Conservation (phyloP, 2,797 vertebrate species). For the Podarcis siculus region DNA sequence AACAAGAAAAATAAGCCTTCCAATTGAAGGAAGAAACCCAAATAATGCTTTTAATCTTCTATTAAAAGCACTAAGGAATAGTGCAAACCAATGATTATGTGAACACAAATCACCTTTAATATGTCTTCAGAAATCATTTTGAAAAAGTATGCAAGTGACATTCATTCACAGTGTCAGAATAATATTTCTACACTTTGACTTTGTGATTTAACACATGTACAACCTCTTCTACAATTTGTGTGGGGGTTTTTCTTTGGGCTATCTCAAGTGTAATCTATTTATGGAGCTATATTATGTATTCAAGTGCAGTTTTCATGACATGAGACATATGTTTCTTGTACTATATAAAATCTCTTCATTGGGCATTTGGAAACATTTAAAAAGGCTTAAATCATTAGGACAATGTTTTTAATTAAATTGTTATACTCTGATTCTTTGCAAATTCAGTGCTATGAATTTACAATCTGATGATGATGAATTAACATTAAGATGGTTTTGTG, state of each 20-base stretch:
- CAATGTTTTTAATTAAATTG: conserved; percentile 13
- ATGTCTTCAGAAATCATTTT: conserved; percentile 60
- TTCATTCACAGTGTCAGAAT: conserved; percentile 65
- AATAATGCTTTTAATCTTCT: conserved; percentile 34
- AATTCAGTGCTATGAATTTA: background rate
- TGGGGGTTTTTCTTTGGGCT: conserved; percentile 55
- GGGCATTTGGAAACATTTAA: conserved; percentile 25
- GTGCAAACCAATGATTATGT: conserved; percentile 22
- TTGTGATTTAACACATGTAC: conserved; percentile 65
- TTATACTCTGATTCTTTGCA: background rate
- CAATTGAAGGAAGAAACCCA: background rate
- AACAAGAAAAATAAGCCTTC: conserved; percentile 1
- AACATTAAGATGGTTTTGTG: background rate
- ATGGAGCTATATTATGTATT: conserved; percentile 52
- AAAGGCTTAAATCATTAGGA: conserved; percentile 29
- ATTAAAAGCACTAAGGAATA: conserved; percentile 26
- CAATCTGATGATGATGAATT: conserved; percentile 22
- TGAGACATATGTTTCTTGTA: conserved; percentile 46
- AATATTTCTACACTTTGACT: conserved; percentile 63
- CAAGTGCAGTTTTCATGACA: conserved; percentile 65
- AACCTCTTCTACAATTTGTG: conserved; percentile 64
- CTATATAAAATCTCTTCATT: conserved; percentile 54
- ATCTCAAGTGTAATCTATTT: conserved; percentile 61
- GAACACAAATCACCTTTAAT: conserved; percentile 54
- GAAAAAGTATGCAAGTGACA: conserved; percentile 63